Base-by-base conservation (phyloP, 2,113 vertebrate species). In the Ictalurus punctatus region DNA sequence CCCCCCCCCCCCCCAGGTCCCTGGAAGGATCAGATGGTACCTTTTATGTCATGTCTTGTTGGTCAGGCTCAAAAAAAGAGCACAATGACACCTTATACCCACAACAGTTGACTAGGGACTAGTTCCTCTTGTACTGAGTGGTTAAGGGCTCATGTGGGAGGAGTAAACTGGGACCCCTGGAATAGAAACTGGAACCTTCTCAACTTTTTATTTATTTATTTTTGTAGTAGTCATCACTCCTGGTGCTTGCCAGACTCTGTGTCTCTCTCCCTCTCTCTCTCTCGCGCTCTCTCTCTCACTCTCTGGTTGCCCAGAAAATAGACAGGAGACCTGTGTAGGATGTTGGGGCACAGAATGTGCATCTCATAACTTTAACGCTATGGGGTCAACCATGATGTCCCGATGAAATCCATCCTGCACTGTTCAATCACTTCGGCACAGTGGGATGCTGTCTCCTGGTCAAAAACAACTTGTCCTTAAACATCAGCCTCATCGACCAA, bases 181-280 rank as follows among this genome's bases (percentile, higher is more conserved):
- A n/a, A 52, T 40, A 73, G 83, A 74, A 88, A 73, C 30, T 84
- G 81, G 74, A 91, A 83, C 65, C 73, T 13, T 48, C 17, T 6
- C 79, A 44, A 56, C 17, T 59, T n/a, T 71, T 54, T 84, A 48
- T 48, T 48, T 40, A 40, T 40, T 40, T 48, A 48, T 81, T 82
- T 52, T 9, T 52, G 10, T 52, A 34, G 65, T 40, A 59, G 61
- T 54, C 71, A 54, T 89, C 74, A 85, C 48, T 74, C 79, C 78
- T 71, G 19, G 17, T 69, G 59, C 78, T 67, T 90, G 30, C 91
- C 88, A 93, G 93, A 94, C 93, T 90, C 80, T 23, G 30, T 89
- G 93, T 92, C 93, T 92, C 92, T 16, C 30, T 59, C 12, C 16
- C 37, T 48, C 37, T 76, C 37, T 21, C 34, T 34, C 30, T 34